Base-by-base conservation (phyloP, 2,113 vertebrate species). In the Cacatua alba region DNA sequence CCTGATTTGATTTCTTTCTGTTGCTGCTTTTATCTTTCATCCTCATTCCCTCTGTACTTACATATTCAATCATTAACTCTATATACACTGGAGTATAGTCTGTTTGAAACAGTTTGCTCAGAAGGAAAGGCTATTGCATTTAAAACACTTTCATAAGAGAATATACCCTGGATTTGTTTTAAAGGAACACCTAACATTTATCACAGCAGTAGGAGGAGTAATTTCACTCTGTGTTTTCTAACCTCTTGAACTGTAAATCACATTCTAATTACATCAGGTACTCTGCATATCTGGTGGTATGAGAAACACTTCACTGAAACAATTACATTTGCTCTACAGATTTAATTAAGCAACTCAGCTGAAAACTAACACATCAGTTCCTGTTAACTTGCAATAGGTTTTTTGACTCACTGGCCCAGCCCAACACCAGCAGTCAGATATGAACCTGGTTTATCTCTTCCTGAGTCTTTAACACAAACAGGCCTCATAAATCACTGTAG, bases 331-430 rank as follows among this genome's bases (percentile, higher is more conserved):
- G 64, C 90, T 89, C 49, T 41, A 17, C 33, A 43, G 28, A 67
- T 92, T 92, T 93, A 96, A 97, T 95, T 94, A 95, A 91, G 86
- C 51, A 86, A 59, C 20, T 95, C 93, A 89, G 44, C 46, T 11
- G 44, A 74, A 78, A 92, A 53, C 53, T 21, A 68, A 69, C 8
- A 90, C 78, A 89, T 72, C 35, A 8, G 39, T 24, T 80, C 83
- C 83, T 93, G 37, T 59, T 70, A 49, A 49, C 64, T 76, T 51
- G 51, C 39, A 90, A 5, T 6, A 53, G 41, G 33, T 6, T 67
- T 70, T 71, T 43, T 68, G 28, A 95, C 26, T 55, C 49, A 21
- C 25, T 68, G 90, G 24, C 78, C 74, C 17, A 46, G 37, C 37
- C 39, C 67, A 65, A 6, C 8, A 3, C 7, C 8, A 41, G 37